Conservation (phyloP, 2,888 invertebrate genomes). For the Trachelus stipa region DNA sequence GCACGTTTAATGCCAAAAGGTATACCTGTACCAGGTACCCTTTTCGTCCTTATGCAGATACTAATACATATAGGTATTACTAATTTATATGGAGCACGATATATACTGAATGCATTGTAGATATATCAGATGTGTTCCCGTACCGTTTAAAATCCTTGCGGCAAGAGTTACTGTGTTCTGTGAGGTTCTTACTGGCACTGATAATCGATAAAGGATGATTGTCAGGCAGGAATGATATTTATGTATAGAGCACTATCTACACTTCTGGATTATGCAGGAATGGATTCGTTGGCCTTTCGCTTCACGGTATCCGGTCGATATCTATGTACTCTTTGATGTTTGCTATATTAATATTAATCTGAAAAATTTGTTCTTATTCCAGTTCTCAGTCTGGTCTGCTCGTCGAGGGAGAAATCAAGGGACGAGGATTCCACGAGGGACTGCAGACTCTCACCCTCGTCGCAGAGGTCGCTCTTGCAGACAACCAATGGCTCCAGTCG, state of each 20-base stretch:
- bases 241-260: neutral
- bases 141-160: neutral
- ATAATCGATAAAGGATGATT: neutral
- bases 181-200: neutral
- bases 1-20: neutral
- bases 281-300: neutral
- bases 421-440: constrained; percentile 15
- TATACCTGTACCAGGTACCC: neutral
- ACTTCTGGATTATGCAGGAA: neutral
- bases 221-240: neutral
- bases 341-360: neutral
- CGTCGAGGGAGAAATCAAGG: constrained; percentile 39
- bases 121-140: neutral
- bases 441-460: constrained; percentile 4
- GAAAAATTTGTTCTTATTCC: constrained; percentile 12
- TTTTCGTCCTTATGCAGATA: neutral
- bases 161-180: neutral
- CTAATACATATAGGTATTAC: neutral
- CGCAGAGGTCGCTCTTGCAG: constrained; percentile 27
- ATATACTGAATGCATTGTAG: neutral
- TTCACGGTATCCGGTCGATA: neutral
- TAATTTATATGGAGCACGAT: neutral
- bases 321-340: neutral
- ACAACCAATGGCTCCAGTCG: constrained; percentile 34
- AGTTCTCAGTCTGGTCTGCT: constrained; percentile 28